Evolutionary conservation across 2,797 vertebrate species (phyloP), one percentile per base, ranked within the genome.

Genomic region (Microhierax caerulescens): DNA sequence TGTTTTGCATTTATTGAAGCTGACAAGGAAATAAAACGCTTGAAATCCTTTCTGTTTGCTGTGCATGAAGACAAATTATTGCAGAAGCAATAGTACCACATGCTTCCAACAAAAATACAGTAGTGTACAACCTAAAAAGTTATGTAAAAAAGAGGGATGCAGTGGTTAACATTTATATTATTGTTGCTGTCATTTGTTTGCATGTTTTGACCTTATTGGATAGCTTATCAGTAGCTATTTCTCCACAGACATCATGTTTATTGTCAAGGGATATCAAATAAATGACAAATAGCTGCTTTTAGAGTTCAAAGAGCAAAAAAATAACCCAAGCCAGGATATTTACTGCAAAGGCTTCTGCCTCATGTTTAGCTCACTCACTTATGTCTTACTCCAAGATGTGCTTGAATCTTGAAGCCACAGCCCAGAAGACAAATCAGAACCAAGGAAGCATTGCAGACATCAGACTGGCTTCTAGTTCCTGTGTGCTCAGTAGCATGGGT

Each of bases 21-120:
- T 93, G 96, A 97, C 97, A 96, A 89, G 85, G 96, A 97, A 98
- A 98, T 96, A 97, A 98, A 98, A 97, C 95, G 95, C 84, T 85
- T 95, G 73, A 95, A 95, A 98, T 93, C 65, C 91, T 95, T 97
- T 96, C 86, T 90, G 95, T 94, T 97, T 88, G 59, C 84, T 91
- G 89, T 70, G 68, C 64, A 90, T 93, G 78, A 96, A 96, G 84
- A 91, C 23, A 4, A 95, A 95, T 96, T 95, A 96, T 94, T 90
- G 79, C 85, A 96, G 85, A 90, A 95, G 91, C 39, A 85, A 85
- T 39, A 92, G 94, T 74, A 94, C 94, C 86, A 64, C 87, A 86
- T 61, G 86, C 86, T 96, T 86, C 90, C 94, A 93, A 93, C 94
- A 95, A 86, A 93, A 86, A 63, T 89, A 88, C 76, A 95, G 97